Conservation (phyloP, 2,113 vertebrate genomes). For the Isichthys henryi region DNA sequence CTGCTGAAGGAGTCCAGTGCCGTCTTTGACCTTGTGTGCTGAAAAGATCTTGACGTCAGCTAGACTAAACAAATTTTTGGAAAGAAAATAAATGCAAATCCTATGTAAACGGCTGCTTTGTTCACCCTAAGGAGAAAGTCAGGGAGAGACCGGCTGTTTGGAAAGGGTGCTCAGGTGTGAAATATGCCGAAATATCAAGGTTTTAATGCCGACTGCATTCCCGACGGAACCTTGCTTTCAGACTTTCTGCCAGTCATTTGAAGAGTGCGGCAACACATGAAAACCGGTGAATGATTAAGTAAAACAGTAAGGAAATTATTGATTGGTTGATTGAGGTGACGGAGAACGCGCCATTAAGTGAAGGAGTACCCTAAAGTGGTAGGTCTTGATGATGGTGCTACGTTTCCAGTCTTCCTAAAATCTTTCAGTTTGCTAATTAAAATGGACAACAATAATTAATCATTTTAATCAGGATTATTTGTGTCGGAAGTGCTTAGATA, state of each 20-base stretch:
- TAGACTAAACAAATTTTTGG: slow-evolving; percentile 51
- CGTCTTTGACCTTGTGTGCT: neutral
- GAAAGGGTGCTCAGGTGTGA: neutral
- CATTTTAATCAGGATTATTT: neutral
- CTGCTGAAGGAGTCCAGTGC: neutral
- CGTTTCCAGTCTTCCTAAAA: neutral
- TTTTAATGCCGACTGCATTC: neutral
- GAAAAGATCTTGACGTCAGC: slow-evolving; percentile 15
- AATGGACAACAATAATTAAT: neutral
- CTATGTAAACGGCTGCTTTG: slow-evolving; percentile 34
- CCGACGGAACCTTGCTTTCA: neutral
- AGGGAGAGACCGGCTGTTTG: neutral
- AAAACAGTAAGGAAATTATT: neutral
- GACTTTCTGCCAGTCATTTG: neutral
- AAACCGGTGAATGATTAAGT: neutral
- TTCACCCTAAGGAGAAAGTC: neutral
- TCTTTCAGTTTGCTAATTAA: neutral
- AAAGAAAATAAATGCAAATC: slow-evolving; percentile 55
- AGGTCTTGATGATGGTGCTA: neutral
- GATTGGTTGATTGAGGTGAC: neutral
- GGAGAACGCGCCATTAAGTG: neutral
- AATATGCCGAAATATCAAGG: neutral
- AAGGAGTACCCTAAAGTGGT: neutral
- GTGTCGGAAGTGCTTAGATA: neutral
- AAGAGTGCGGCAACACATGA: neutral